phyloP scores from a whole-genome alignment of 2,797 vertebrate genomes.

The Acanthis flammea region DNA sequence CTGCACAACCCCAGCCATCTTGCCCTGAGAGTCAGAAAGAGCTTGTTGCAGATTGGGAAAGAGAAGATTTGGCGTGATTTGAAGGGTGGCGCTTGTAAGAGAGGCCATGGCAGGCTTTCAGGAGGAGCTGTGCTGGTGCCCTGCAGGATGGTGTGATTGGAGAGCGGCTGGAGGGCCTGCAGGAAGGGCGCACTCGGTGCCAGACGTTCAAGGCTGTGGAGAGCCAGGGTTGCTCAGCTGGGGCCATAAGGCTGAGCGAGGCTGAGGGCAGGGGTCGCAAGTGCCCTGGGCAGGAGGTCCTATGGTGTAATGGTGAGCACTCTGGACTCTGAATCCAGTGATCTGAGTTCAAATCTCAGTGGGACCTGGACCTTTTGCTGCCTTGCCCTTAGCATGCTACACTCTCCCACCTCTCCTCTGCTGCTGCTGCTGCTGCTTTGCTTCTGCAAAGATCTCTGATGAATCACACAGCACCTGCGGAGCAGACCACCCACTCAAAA shows the following conservation, averaged over 20 bases:
- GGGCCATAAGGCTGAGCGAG: neutral
- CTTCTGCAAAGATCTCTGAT: too few species aligned
- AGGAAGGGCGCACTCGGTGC: neutral
- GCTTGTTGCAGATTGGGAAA: rapidly evolving
- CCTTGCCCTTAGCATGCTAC: neutral
- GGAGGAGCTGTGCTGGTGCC: neutral
- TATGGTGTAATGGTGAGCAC: neutral
- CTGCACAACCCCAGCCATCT: neutral
- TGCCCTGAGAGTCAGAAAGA: neutral
- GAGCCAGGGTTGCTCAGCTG: too few species aligned
- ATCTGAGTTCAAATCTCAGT: neutral
- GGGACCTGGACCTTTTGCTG: neutral
- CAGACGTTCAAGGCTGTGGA: neutral
- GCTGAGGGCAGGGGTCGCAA: too few species aligned
- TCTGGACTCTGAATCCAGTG: neutral
- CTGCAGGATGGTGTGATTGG: neutral
- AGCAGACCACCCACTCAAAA: neutral
- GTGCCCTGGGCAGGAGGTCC: neutral
- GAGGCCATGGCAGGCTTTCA: neutral
- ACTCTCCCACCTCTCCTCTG: too few species aligned
- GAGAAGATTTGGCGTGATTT: rapidly evolving
- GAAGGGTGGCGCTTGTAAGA: rapidly evolving
- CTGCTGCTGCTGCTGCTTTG: neutral
- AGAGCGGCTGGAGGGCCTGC: neutral
- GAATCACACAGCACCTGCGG: too few species aligned